Evolutionary conservation across 2,888 invertebrate genomes (phyloP), one percentile per base, ranked within the genome.

Genomic region (Escarpia spicata): DNA sequence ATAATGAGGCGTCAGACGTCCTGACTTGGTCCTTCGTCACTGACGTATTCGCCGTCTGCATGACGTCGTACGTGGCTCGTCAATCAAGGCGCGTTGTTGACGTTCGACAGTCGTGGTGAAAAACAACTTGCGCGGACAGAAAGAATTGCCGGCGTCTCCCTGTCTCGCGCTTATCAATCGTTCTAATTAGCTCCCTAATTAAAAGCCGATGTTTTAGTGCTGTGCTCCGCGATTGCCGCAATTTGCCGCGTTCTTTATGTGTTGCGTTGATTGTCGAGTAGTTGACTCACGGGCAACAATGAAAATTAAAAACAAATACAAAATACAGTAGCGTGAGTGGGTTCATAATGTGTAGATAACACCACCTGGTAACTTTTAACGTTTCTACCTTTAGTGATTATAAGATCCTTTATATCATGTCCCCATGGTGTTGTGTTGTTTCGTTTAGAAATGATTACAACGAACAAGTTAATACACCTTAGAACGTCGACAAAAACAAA

Each of bases 21-120:
- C 75, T 75, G 75, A 75, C 75, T 75, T n/a, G 75, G 75, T n/a
- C 75, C 75, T 75, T 75, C 75, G 75, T 75, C 75, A n/a, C 75
- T 75, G 75, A 75, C 75, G 4, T 75, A 75, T 75, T 75, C 6
- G 75, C 75, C 19, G n/a, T 75, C 75, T 3, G 75, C 19, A 3
- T 26, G 75, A 19, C 75, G 26, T 2, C 75, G 75, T 75, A 75
- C 75, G n/a, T 75, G 19, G 75, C 26, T 75, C 75, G 75, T 75
- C 6, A 15, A 75, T 75, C 26, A 75, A 15, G 26, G 6, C 26
- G 75, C 75, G 75, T 26, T 26, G 75, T 19, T 75, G 75, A 75
- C 75, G 26, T 75, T 26, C 75, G 75, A n/a, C 75, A 75, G 75
- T 26, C 19, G 19, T 26, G 75, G 19, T 75, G 75, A 75, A 75